A percentile compares a stretch with the other conserved stretches of the same genome.
Evolutionary conservation across 92 coral and sea anemone species (phyloP).

Genomic region (Diadumene lineata): DNA sequence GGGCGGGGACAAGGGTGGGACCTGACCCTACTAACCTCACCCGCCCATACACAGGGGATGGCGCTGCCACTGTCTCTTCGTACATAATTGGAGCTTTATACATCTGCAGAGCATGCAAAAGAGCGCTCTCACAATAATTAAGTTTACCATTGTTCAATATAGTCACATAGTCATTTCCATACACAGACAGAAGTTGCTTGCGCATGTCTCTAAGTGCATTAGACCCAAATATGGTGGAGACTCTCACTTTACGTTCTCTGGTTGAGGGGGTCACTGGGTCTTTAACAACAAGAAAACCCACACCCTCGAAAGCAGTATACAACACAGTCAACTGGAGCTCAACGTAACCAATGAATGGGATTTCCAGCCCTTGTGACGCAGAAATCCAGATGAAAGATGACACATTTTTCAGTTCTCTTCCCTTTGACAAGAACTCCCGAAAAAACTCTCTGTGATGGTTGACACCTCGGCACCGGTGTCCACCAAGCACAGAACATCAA

Average conservation of each 20-base stretch:
- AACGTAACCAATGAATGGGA: constrained; percentile 62
- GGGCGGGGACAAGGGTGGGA: constrained; percentile 55
- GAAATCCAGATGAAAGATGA: constrained; percentile 51
- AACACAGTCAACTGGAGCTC: constrained; percentile 57
- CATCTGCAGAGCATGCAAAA: constrained; percentile 57
- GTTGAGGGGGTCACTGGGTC: constrained; percentile 49
- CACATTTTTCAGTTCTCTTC: constrained; percentile 46
- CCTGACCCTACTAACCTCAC: constrained; percentile 51
- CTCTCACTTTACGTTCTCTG: constrained; percentile 32
- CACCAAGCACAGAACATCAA: constrained; percentile 48
- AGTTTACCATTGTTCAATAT: background rate
- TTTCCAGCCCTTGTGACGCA: constrained; percentile 57
- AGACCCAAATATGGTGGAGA: constrained; percentile 56
- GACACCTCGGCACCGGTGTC: constrained; percentile 70
- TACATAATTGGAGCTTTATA: constrained; percentile 21
- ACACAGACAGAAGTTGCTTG: constrained; percentile 26
- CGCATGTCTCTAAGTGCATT: constrained; percentile 43
- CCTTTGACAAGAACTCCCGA: constrained; percentile 15
- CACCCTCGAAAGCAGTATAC: constrained; percentile 25
- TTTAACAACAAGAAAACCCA: constrained; percentile 48
- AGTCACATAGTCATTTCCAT: constrained; percentile 49
- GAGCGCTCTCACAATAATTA: constrained; percentile 23
- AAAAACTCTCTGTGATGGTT: constrained; percentile 58
- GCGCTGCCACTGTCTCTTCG: constrained; percentile 36
- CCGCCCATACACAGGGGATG: constrained; percentile 20